Evolutionary conservation across 2,888 invertebrate species (phyloP).

Genomic region (Capitulum mitella): DNA sequence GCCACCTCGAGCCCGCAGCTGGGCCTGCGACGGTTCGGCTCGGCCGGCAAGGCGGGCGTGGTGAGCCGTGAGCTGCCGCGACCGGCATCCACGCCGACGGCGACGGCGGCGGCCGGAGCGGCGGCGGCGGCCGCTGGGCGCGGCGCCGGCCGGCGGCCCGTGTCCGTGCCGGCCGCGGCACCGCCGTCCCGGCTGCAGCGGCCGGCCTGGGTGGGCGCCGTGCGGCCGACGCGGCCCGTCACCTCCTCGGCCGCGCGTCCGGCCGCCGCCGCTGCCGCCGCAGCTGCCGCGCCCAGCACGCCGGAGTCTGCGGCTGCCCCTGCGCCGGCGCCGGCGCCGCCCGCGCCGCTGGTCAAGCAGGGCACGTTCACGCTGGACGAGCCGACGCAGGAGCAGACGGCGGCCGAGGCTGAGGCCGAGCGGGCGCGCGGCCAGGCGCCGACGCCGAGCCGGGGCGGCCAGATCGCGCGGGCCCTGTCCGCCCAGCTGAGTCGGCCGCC

Average conservation of each 20-base stretch:
- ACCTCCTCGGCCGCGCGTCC: not conserved
- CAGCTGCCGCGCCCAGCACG: no score
- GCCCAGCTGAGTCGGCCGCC: not conserved
- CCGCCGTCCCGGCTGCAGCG: not conserved
- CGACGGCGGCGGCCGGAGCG: not conserved
- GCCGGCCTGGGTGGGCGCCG: constrained; percentile 34
- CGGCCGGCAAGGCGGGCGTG: constrained; percentile 10
- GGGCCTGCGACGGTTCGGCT: constrained; percentile 36
- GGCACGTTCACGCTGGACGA: constrained; percentile 20
- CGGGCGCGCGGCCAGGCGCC: not conserved
- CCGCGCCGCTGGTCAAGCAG: not conserved
- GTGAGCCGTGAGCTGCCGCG: constrained; percentile 33
- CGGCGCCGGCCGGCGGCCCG: not conserved
- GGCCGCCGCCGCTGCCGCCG: no score
- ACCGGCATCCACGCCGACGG: not conserved
- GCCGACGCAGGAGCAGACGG: not conserved
- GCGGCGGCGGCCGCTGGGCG: constrained; percentile 33
- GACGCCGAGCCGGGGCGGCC: not conserved
- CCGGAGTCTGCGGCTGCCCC: no score
- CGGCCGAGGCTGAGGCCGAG: not conserved
- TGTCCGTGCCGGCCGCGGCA: not conserved
- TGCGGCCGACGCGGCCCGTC: not conserved
- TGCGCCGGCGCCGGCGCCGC: not conserved
- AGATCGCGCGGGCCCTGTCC: not conserved
- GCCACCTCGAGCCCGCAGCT: constrained; percentile 40